These are phyloP conservation scores for Drosophila ogumai DNA, from an alignment of 1,140 invertebrate genomes.

Conservation along the genomic window DNA sequence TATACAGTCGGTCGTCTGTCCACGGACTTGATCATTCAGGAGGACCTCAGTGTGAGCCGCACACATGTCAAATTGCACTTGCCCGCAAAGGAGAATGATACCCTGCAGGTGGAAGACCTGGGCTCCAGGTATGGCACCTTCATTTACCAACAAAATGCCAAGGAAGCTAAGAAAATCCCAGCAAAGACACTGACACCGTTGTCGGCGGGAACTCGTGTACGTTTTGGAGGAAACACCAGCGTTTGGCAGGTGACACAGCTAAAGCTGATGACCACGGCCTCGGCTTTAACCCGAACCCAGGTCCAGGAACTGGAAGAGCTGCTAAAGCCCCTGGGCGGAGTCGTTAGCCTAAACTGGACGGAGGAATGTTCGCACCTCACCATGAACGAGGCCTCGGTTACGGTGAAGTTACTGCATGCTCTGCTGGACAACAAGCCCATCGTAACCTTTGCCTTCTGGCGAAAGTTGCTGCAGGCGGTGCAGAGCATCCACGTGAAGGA, in stretches of 20 bases:
- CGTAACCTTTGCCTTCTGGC: constrained; percentile 88
- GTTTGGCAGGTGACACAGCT: constrained; percentile 85
- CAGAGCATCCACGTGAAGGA: constrained; percentile 68
- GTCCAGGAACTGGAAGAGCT: constrained; percentile 77
- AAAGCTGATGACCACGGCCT: constrained; percentile 85
- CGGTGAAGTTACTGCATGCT: constrained; percentile 89
- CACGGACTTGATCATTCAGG: constrained; percentile 84
- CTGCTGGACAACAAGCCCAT: constrained; percentile 88
- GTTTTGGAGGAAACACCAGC: constrained; percentile 86
- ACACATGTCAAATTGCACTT: constrained; percentile 86
- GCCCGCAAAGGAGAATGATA: constrained; percentile 18
- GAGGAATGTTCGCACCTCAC: constrained; percentile 88
- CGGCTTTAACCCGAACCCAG: constrained; percentile 85
- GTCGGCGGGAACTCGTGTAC: constrained; percentile 85
- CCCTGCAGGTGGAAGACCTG: constrained; percentile 80
- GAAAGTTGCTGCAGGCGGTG: constrained; percentile 85
- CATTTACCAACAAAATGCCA: constrained; percentile 81
- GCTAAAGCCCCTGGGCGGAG: constrained; percentile 84
- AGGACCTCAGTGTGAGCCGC: constrained; percentile 87
- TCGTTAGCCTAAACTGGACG: constrained; percentile 64
- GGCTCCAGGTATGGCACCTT: constrained; percentile 87
- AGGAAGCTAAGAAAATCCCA: constrained; percentile 38
- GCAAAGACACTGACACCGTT: constrained; percentile 55
- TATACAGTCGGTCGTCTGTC: constrained; percentile 70
- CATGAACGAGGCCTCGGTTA: constrained; percentile 88